phyloP scores from a whole-genome alignment of 2,113 vertebrate genomes.

The Dinomys branickii region DNA sequence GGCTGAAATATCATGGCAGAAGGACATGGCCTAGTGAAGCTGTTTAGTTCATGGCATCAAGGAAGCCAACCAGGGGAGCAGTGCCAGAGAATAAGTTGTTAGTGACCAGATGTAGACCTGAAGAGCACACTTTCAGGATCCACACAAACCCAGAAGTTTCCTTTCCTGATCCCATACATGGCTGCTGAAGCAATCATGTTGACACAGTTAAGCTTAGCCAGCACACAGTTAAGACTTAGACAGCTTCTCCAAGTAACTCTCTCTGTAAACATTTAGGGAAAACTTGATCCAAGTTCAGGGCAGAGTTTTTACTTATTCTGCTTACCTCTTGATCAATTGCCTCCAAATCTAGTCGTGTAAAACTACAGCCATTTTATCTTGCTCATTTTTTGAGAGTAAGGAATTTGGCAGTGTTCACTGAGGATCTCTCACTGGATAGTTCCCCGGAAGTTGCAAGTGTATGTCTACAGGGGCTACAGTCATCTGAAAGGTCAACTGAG shows the following conservation, averaged over 20 bases:
- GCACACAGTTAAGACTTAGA: neutral
- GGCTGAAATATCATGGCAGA: neutral
- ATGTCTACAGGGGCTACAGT: neutral
- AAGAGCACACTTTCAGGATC: too few species aligned
- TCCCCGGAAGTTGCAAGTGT: neutral
- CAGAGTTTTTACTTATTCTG: neutral
- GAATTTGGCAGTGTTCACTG: neutral
- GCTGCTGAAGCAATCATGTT: neutral
- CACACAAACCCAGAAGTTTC: neutral
- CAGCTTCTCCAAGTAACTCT: neutral
- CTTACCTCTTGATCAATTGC: neutral
- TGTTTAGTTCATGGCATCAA: neutral
- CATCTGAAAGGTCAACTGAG: neutral
- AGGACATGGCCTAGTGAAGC: neutral
- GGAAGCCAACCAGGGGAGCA: neutral
- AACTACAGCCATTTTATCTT: slow-evolving; percentile 15
- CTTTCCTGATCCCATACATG: neutral
- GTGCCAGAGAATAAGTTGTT: too few species aligned
- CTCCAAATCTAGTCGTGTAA: neutral
- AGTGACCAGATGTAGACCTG: neutral
- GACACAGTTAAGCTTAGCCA: neutral
- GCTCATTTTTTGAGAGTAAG: neutral
- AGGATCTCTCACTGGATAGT: neutral
- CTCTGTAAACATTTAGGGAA: neutral
- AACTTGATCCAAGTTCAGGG: neutral